Evolutionary conservation across 2,113 vertebrate genomes (phyloP).

Genomic region (Peucedramus taeniatus): DNA sequence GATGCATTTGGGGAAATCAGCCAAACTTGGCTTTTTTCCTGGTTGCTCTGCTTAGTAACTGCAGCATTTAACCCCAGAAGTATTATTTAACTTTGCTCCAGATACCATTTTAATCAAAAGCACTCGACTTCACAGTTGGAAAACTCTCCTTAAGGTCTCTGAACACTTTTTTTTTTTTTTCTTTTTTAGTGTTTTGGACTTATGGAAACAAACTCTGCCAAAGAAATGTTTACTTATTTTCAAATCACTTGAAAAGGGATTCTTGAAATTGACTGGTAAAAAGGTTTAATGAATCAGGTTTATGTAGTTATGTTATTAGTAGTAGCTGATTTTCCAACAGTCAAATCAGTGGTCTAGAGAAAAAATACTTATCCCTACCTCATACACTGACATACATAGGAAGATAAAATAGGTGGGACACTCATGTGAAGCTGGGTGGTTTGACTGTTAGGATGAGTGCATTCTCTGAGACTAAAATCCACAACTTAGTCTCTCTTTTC

Average conservation of each 20-base stretch:
- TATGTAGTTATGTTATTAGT: background rate
- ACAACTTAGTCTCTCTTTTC: background rate
- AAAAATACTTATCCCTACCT: background rate
- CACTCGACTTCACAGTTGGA: constrained; percentile 37
- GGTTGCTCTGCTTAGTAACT: constrained; percentile 53
- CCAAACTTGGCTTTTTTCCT: constrained; percentile 67
- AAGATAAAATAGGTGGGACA: background rate
- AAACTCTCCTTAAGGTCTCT: constrained; percentile 11
- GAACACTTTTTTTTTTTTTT: background rate
- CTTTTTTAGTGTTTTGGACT: constrained; percentile 16
- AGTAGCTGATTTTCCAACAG: background rate
- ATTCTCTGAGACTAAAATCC: background rate
- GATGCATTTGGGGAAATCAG: constrained; percentile 73
- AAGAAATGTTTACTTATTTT: background rate
- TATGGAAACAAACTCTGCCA: background rate
- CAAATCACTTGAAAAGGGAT: background rate
- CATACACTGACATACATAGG: background rate
- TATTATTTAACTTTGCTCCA: constrained; percentile 65
- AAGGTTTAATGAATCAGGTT: background rate
- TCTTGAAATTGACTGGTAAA: background rate
- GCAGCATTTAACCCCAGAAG: constrained; percentile 58
- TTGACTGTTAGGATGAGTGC: background rate
- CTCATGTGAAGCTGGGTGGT: background rate
- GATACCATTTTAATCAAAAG: constrained; percentile 64
- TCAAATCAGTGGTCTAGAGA: background rate